A percentile compares a stretch with the other conserved stretches of the same genome.
Evolutionary conservation across 2,113 vertebrate species (phyloP).

Genomic region (Proteles cristata): DNA sequence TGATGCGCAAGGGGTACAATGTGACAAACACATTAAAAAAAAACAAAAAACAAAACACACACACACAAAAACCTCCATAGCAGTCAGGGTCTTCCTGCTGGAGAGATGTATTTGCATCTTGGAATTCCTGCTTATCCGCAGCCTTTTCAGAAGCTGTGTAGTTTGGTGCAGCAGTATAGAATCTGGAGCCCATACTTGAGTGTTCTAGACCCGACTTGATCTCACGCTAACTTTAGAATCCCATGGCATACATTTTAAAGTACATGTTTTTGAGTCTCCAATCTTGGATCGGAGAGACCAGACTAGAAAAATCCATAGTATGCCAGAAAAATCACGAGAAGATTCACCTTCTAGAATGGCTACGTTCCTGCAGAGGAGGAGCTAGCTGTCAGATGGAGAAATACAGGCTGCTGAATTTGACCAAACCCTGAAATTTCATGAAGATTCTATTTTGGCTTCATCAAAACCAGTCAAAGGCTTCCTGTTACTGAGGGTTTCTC

Average conservation of each 20-base stretch:
- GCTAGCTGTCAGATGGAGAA: rapidly evolving
- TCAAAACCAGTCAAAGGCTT: neutral
- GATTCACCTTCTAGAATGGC: rapidly evolving
- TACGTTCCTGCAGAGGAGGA: rapidly evolving
- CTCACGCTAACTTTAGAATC: neutral
- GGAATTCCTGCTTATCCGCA: rapidly evolving
- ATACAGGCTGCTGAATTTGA: neutral
- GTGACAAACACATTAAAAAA: neutral
- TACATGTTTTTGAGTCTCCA: rapidly evolving
- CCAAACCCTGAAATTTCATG: neutral
- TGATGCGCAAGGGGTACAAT: no score
- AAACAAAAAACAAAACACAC: no score
- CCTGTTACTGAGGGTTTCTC: neutral
- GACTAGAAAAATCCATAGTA: neutral
- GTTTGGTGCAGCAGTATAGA: neutral
- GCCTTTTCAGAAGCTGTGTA: neutral
- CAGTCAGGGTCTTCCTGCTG: neutral
- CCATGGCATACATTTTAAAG: neutral
- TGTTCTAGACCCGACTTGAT: no score
- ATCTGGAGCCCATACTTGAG: neutral
- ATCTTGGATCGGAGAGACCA: neutral
- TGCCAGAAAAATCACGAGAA: neutral
- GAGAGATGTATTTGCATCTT: neutral
- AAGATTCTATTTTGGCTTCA: neutral
- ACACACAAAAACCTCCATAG: neutral